Conservation (phyloP, 2,113 vertebrate genomes). For the Neofelis nebulosa region DNA sequence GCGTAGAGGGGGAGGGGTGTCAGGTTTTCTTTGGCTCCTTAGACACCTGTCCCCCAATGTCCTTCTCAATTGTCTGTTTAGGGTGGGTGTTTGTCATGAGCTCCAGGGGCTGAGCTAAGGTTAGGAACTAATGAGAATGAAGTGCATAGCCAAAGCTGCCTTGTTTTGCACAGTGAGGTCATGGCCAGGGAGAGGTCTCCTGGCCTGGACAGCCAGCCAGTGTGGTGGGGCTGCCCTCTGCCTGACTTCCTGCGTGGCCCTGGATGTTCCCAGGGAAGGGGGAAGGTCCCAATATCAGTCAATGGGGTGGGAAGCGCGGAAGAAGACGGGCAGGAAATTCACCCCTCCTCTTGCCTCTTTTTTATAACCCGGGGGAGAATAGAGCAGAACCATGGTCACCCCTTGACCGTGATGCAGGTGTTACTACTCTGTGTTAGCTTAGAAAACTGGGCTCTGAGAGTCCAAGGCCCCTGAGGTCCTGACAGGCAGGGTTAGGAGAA, state of each 20-base stretch:
- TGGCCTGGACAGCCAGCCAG: background rate
- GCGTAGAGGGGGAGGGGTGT: background rate
- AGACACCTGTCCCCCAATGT: background rate
- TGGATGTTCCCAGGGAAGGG: background rate
- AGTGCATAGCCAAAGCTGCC: background rate
- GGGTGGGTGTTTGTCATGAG: background rate
- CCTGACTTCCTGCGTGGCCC: too few species aligned
- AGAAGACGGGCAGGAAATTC: too few species aligned
- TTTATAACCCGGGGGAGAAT: background rate
- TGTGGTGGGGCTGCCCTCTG: background rate
- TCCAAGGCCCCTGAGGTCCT: background rate
- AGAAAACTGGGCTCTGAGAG: background rate
- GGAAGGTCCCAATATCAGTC: background rate
- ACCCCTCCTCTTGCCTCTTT: background rate
- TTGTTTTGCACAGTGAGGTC: background rate
- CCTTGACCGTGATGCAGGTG: background rate
- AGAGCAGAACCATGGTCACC: background rate
- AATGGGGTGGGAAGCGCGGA: background rate
- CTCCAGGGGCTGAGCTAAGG: background rate
- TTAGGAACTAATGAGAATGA: background rate
- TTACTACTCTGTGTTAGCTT: background rate
- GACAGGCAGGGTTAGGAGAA: background rate
- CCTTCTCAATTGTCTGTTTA: background rate
- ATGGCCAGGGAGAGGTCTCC: too few species aligned
- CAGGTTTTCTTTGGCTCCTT: background rate